Evolutionary conservation across 2,797 vertebrate genomes (phyloP), one percentile per base, ranked within the genome.

Genomic region (Myotis planiceps): DNA sequence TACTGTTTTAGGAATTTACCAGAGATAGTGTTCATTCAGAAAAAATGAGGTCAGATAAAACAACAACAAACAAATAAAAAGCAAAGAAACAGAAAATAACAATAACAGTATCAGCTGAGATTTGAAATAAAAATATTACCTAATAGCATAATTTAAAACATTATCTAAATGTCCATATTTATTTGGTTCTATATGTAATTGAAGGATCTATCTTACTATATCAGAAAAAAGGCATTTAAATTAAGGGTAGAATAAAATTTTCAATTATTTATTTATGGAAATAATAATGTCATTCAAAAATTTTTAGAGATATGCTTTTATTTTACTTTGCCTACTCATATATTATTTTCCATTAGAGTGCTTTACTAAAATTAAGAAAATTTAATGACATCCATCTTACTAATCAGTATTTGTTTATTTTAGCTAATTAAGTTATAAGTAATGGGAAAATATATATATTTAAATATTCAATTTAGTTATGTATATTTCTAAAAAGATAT

Each of bases 291-390:
- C 25, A 81, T 82, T 92, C n/a, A 80, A 66, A 42, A 74, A 8
- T 72, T 92, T 39, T 79, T 53, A 87, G 68, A 94, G 10, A 69
- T 21, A 76, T 32, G 27, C 5, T 88, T 90, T 83, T 83, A 79
- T 69, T 69, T 94, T 90, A 53, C 9, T 25, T 87, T 80, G 29
- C 45, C 19, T 80, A 76, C 12, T 29, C 72, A 45, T 47, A 27
- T 69, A 84, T 37, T 66, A 90, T 60, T 88, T 90, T 66, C 37
- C 37, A 27, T 51, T 34, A 83, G 13, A 71, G 19, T 60, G 1
- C 47, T 90, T 88, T 53, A 84, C 21, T 85, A 90, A 88, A 91
- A 84, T 80, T 93, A 84, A 69, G 27, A 88, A 90, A 91, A 93
- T 23, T 90, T 93, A 81, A 65, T 88, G 37, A 27, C 32, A 84